Percentiles rank a stretch among this genome's conserved stretches.
phyloP scores from a whole-genome alignment of 2,113 vertebrate species.

The Laterallus jamaicensis region DNA sequence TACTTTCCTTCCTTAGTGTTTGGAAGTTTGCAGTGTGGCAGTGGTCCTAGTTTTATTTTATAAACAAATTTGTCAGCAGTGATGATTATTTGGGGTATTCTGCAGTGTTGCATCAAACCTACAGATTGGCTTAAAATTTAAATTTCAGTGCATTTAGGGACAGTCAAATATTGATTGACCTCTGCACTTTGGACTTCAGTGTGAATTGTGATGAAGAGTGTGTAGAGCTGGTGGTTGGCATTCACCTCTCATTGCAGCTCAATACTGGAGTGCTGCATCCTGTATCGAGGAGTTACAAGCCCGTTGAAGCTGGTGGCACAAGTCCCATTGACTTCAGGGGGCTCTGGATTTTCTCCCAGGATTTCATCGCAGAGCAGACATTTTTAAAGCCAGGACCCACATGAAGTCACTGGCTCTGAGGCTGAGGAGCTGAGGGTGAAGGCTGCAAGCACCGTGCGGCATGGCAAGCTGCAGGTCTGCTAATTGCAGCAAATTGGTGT shows the following conservation, averaged over 20 bases:
- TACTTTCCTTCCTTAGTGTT: neutral
- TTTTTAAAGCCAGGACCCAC: neutral
- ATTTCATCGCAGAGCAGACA: neutral
- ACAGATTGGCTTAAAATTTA: neutral
- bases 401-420: neutral
- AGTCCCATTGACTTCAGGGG: neutral
- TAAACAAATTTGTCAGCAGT: neutral
- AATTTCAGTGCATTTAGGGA: neutral
- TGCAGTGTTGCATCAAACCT: neutral
- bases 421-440: neutral
- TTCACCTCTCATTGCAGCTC: neutral
- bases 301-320: neutral
- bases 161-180: neutral
- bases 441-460: fast-evolving
- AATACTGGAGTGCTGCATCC: neutral
- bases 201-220: neutral
- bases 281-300: neutral
- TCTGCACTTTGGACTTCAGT: neutral
- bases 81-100: neutral
- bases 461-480: neutral
- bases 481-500: neutral
- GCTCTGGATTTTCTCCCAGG: neutral
- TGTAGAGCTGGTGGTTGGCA: neutral
- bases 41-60: neutral
- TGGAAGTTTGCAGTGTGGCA: neutral